These are phyloP conservation scores for Eupithecia insigniata DNA, from an alignment of 2,888 invertebrate genomes.

Conservation along the genomic window DNA sequence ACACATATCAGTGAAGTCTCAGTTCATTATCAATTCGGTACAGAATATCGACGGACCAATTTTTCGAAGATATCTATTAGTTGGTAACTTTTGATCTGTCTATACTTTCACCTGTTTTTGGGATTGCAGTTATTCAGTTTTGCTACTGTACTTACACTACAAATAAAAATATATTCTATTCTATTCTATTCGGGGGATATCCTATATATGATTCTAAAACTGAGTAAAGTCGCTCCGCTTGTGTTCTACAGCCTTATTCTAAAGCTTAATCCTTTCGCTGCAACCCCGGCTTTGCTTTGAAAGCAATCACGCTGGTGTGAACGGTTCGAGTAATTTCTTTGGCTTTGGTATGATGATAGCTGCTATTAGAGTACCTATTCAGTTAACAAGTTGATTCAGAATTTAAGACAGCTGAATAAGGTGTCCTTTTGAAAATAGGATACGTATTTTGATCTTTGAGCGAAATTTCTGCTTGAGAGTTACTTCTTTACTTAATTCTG, in stretches of 20 bases:
- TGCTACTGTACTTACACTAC: too few species aligned
- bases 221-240: constrained; percentile 16
- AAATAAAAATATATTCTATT: too few species aligned
- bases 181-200: too few species aligned
- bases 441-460: not conserved
- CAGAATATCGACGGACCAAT: too few species aligned
- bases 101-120: too few species aligned
- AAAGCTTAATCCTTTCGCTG: constrained; percentile 52
- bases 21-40: too few species aligned
- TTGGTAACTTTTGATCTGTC: too few species aligned
- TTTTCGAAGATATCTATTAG: too few species aligned
- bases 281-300: constrained; percentile 57
- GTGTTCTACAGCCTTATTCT: not conserved
- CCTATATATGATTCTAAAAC: not conserved
- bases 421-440: not conserved
- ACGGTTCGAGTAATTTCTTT: constrained; percentile 74
- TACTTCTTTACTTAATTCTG: not conserved
- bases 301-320: constrained; percentile 75
- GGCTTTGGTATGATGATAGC: constrained; percentile 56
- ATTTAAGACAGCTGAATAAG: not conserved
- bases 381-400: constrained; percentile 25
- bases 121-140: too few species aligned
- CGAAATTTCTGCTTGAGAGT: not conserved
- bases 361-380: constrained; percentile 27
- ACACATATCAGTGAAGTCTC: too few species aligned